Conservation (phyloP, 2,113 vertebrate species). For the Aramus guarauna region DNA sequence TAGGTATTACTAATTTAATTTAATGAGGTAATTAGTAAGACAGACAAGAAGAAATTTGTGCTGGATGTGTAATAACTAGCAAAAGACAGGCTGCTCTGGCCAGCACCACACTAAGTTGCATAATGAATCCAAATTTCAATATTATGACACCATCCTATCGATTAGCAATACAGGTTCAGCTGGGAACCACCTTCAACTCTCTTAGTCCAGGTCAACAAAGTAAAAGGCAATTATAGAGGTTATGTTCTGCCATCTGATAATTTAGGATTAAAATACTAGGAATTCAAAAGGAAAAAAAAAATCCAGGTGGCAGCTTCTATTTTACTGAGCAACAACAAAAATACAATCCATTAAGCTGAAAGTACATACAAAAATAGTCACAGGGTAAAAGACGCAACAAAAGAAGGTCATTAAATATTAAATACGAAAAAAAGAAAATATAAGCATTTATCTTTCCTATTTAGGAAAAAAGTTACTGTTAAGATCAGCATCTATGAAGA, state of each 20-base stretch:
- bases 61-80: not conserved
- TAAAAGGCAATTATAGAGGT: not conserved
- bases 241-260: not conserved
- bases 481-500: not conserved
- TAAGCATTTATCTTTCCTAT: not conserved
- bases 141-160: not conserved
- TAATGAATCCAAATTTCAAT: not conserved
- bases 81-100: not conserved
- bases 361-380: not conserved
- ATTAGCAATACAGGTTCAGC: not conserved
- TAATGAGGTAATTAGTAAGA: not conserved
- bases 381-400: not conserved
- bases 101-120: not conserved
- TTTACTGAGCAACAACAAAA: not conserved
- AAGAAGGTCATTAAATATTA: not conserved
- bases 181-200: not conserved
- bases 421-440: not conserved
- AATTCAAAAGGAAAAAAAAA: not conserved
- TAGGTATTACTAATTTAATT: not conserved
- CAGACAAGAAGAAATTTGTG: not conserved
- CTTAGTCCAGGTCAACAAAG: not conserved
- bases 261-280: not conserved
- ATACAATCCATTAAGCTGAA: not conserved
- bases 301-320: not conserved
- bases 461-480: not conserved